Evolutionary conservation across 2,113 vertebrate genomes (phyloP), one percentile per base, ranked within the genome.

Genomic region (Pelecanus crispus): DNA sequence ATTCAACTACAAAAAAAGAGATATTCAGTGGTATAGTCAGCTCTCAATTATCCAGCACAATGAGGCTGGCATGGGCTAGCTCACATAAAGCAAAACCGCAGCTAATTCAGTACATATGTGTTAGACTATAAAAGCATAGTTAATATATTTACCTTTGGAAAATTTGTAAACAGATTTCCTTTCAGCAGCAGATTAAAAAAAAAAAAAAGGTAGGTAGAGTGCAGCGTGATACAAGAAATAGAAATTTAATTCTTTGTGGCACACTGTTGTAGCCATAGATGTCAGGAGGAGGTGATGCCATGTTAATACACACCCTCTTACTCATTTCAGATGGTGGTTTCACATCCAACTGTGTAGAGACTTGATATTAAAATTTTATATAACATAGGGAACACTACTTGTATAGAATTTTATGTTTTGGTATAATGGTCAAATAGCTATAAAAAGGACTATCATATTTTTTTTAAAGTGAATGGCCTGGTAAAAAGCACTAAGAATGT

Each of bases 41-140:
- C 89, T 75, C 79, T 93, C 92, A 94, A 56, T 96, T 92, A 95
- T 59, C 47, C 50, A 63, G 44, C 77, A 89, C 91, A 95, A 83
- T 88, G 80, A 70, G 44, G 34, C 87, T 95, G 85, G 70, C 90
- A 47, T 82, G 86, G 62, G 61, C 90, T 87, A 67, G 26, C 74
- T 88, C 78, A 29, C 79, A 66, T 34, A 90, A 65, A 88, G 82
- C 74, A 68, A 56, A 88, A 79, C 1, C 61, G 40, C 67, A 73
- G 61, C 79, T 87, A 84, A 66, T 75, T 88, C 85, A 52, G 16
- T 56, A 73, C 67, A 20, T 55, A 44, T 80, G 68, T 63, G 36
- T 29, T 82, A 52, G 81, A 12, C 70, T 49, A 40, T 71, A 86
- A 88, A 38, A 25, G 44, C 52, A 9, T 61, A 68, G 81, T 75